Base-by-base conservation (phyloP, 2,113 vertebrate genomes). In the Carassius gibelio region DNA sequence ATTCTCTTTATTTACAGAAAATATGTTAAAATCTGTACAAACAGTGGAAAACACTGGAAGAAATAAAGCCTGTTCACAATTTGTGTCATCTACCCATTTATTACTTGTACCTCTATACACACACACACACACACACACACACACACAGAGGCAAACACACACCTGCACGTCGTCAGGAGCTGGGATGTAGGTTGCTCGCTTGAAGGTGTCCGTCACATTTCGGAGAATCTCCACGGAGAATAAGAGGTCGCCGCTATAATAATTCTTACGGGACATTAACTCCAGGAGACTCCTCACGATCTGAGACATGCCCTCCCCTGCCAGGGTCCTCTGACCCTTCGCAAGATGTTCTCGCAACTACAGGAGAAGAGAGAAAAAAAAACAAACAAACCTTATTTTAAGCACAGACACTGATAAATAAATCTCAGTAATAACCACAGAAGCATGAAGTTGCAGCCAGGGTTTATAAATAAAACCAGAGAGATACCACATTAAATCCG, bases 201-300 rank as follows among this genome's bases (percentile, higher is more conserved):
- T 99, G 96, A 99, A 99, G 93, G 98, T 99, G 94, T 99, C 98
- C 59, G 98, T 99, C 96, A 99, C 98, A 83, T 99, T 99, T 95
- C 98, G 97, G 92, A 99, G 95, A 93, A 99, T 99, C 95, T 99
- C 98, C 93, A 98, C 97, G 2, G 97, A 99, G 96, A 99, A 99
- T 88, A 99, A 97, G 93, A 99, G 96, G 95, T 99, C 98, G 84
- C 98, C 98, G 14, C 98, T 99, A 92, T 97, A 98, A 95, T 98
- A 99, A 90, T 94, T 97, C 92, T 96, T 96, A 92, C 96, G 97
- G 92, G 96, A 96, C 93, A 99, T 93, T 30, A 99, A 95, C 91
- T 98, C 97, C 94, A 99, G 96, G 92, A 99, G 94, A 93, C 94
- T 97, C 90, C 98, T 94, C 91, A 99, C 98, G 94, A 99, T 97